Percentiles rank a stretch among this genome's conserved stretches.
Evolutionary conservation across 2,797 vertebrate genomes (phyloP).

Genomic region (Acanthornis magna): DNA sequence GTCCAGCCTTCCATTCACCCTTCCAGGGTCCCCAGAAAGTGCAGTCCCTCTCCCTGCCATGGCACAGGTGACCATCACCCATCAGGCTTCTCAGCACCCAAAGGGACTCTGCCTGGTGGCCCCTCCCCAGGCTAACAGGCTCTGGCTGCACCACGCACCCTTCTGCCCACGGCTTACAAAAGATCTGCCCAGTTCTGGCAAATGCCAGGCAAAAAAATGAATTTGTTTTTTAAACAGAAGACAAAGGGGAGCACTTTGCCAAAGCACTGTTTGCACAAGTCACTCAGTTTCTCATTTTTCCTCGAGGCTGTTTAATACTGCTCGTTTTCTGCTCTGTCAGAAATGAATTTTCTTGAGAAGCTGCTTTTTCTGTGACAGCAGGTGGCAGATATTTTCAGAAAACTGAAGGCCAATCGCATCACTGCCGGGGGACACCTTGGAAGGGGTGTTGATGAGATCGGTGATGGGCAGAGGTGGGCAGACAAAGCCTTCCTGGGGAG

Average conservation of each 20-base stretch:
- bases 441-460: not conserved
- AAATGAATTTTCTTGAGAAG: not conserved
- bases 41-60: not conserved
- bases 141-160: not conserved
- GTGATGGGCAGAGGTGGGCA: not conserved
- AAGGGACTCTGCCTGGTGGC: not conserved
- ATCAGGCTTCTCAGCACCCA: fast-evolving
- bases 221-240: not conserved
- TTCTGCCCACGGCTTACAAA: not conserved
- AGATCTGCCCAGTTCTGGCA: not conserved
- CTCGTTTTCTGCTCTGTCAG: not conserved
- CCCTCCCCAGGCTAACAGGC: not conserved
- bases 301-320: not conserved
- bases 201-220: not conserved
- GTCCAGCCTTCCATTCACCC: not conserved
- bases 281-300: not conserved
- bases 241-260: constrained; percentile 15
- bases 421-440: not conserved
- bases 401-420: not conserved
- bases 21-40: not conserved
- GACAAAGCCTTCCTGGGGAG: not conserved
- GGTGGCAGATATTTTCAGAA: not conserved
- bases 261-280: not conserved
- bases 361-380: not conserved
- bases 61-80: not conserved